phyloP scores from a whole-genome alignment of 2,797 vertebrate species.

The Oceanodroma leucorhoa region DNA sequence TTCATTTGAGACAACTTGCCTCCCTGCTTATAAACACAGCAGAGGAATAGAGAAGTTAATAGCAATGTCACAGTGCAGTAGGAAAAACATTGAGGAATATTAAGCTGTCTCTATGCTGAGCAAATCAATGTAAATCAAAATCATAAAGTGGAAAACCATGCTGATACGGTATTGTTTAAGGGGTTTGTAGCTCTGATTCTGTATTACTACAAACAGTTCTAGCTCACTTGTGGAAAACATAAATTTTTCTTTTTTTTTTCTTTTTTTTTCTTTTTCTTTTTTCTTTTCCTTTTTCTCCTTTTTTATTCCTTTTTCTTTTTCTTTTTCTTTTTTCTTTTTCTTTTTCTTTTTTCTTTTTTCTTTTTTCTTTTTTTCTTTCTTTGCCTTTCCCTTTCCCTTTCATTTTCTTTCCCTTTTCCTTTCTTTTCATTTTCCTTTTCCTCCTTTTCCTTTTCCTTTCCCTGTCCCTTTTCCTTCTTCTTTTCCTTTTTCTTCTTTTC shows the following conservation, averaged over 20 bases:
- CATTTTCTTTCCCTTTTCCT: too few relatives aligned
- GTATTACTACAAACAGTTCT: neutral
- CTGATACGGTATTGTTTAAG: neutral
- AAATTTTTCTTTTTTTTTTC: neutral
- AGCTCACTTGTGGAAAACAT: neutral
- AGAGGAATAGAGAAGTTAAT: neutral
- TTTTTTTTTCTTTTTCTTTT: too few relatives aligned
- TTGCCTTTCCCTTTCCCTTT: neutral
- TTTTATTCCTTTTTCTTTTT: accelerated
- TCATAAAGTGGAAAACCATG: neutral
- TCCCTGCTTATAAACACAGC: neutral
- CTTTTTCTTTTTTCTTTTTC: accelerated
- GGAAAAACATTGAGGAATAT: neutral
- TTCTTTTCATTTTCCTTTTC: neutral
- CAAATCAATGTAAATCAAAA: neutral
- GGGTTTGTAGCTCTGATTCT: neutral
- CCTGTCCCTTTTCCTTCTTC: neutral
- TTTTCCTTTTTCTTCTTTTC: neutral
- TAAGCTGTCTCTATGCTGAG: neutral
- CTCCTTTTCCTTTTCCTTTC: too few relatives aligned
- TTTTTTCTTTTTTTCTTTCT: too few relatives aligned
- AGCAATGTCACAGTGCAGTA: neutral
- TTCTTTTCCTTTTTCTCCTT: accelerated
- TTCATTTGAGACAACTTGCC: neutral
- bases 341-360: neutral